phyloP scores from a whole-genome alignment of 2,113 vertebrate genomes.

The Seriola quinqueradiata region DNA sequence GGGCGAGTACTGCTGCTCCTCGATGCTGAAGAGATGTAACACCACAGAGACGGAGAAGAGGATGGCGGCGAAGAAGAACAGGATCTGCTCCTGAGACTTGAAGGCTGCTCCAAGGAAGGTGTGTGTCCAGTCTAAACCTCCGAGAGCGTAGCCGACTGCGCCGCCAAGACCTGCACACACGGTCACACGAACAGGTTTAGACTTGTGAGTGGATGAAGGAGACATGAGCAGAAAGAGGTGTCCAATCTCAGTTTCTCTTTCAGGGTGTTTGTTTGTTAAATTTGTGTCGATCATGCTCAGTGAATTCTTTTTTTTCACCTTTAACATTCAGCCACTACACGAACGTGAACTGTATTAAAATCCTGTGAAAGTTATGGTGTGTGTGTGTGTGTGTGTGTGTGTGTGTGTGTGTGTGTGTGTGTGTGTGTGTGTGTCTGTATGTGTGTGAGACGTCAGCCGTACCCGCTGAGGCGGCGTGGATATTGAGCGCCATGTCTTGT shows the following conservation, averaged over 20 bases:
- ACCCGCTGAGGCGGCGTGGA: conserved; percentile 97
- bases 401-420: neutral
- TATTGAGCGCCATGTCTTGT: conserved; percentile 98
- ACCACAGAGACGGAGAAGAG: conserved; percentile 91
- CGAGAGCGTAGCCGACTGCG: conserved; percentile 95
- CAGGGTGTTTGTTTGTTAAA: no score
- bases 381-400: neutral
- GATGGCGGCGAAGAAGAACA: conserved; percentile 95
- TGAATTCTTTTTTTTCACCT: neutral
- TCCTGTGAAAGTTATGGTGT: neutral
- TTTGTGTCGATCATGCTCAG: neutral
- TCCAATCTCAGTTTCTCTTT: no score
- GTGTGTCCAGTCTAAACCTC: conserved; percentile 96
- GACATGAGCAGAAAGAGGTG: neutral
- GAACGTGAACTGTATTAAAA: no score
- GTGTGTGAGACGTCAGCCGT: neutral
- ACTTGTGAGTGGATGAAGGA: neutral
- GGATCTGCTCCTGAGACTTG: conserved; percentile 95
- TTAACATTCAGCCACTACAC: neutral
- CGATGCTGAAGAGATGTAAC: conserved; percentile 95
- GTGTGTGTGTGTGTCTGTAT: neutral
- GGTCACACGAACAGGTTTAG: neutral
- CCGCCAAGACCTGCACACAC: conserved; percentile 90
- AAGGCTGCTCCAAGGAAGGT: conserved; percentile 92
- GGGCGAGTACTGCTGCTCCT: conserved; percentile 92